Base-by-base conservation (phyloP, 2,797 vertebrate species). In the Benthosema pterotum region DNA sequence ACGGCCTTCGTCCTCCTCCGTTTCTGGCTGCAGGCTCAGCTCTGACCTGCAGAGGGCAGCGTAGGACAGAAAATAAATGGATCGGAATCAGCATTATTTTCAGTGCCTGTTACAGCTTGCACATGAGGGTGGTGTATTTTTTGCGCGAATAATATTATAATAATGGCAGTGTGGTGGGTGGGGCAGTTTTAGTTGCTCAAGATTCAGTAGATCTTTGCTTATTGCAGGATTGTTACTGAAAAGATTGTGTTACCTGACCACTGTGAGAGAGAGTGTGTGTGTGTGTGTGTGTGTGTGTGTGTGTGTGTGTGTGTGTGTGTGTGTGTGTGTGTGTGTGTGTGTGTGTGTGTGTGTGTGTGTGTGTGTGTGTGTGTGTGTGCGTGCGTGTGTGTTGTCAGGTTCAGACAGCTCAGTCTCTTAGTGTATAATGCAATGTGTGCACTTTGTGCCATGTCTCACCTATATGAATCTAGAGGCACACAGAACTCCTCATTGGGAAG, bases 401-500 rank as follows among this genome's bases (percentile, higher is more conserved):
- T 22, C 2, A 22, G 5, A 28, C 25, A 28, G 4, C 25, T 28
- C 25, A 28, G 4, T 28, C 4, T 28, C 25, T 28, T 28, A 6
- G 7, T 28, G 25, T 28, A 28, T 28, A 28, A 28, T 32, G 32
- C 9, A 8, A 32, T 32, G 32, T 32, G 6, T 38, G 32, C 32
- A 38, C 7, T 38, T 38, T 38, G 32, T 38, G 32, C 2, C 11
- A 5, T 71, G 6, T 0, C 42, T 75, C n/a, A 98, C 98, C 95
- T 94, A 80, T 99, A 99, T 4, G 94, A 97, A 52, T 94, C 88
- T 79, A 99, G 86, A 7, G 97, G 96, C 52, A 99, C 90, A 83
- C 93, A 98, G 89, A 96, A 98, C 79, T 99, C 97, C 78, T 94
- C 92, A 47, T 79, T 90, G 53, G 96, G 95, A 28, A 83, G 88